A percentile compares a stretch with the other conserved stretches of the same genome.
Conservation (phyloP, 2,888 invertebrate genomes). For the Barypeithes pellucidus region DNA sequence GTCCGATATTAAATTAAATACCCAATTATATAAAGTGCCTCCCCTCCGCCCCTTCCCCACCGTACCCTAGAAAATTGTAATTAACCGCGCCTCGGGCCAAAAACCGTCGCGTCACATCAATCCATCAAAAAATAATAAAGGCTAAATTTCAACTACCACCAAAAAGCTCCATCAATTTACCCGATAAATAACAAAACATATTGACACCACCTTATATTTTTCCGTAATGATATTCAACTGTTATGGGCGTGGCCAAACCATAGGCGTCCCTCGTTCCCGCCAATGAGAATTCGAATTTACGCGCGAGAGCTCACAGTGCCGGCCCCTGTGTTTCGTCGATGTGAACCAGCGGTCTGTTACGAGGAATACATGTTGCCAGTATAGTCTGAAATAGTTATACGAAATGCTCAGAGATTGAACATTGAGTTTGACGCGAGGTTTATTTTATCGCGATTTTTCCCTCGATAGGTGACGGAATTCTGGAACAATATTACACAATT, state of each 20-base stretch:
- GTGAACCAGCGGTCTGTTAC: slow-evolving; percentile 22
- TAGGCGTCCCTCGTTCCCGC: slow-evolving; percentile 58
- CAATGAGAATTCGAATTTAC: slow-evolving; percentile 30
- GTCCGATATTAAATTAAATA: slow-evolving; percentile 48
- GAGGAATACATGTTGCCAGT: slow-evolving; percentile 16
- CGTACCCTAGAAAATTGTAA: slow-evolving; percentile 29
- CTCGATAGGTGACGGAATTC: slow-evolving; percentile 2
- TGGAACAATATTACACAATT: slow-evolving; percentile 6
- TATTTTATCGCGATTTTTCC: slow-evolving; percentile 15
- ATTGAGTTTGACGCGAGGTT: not conserved
- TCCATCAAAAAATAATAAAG: slow-evolving; percentile 69
- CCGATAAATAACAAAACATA: slow-evolving; percentile 70
- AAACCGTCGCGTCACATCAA: slow-evolving; percentile 59
- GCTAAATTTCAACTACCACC: slow-evolving; percentile 66
- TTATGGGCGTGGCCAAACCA: slow-evolving; percentile 54
- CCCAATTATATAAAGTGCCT: slow-evolving; percentile 50
- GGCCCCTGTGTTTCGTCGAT: slow-evolving; percentile 42
- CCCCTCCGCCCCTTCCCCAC: slow-evolving; percentile 32
- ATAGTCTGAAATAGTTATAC: slow-evolving; percentile 43
- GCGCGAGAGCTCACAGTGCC: slow-evolving; percentile 19
- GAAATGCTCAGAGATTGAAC: slow-evolving; percentile 36
- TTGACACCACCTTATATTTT: slow-evolving; percentile 65
- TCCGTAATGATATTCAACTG: slow-evolving; percentile 66
- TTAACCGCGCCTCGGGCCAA: slow-evolving; percentile 44
- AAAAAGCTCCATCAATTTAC: slow-evolving; percentile 64